Percentiles rank a stretch among this genome's conserved stretches.
phyloP scores from a whole-genome alignment of 2,113 vertebrate genomes.

The Gorsachius goisagi region DNA sequence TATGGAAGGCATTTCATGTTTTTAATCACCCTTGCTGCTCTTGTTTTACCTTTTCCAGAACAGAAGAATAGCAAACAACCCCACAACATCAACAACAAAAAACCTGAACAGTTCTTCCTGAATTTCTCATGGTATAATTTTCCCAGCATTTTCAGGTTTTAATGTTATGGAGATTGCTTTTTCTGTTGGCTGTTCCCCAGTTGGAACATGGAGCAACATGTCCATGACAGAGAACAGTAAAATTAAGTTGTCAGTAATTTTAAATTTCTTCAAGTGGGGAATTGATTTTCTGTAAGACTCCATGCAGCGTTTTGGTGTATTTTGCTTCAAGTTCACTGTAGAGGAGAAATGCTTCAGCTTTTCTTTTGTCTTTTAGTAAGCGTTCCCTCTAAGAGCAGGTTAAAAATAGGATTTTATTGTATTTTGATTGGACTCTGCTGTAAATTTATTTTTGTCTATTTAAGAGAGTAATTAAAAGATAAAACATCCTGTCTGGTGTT shows the following conservation, averaged over 20 bases:
- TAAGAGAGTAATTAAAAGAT: not conserved
- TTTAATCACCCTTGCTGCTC: not conserved
- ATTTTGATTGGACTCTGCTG: not conserved
- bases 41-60: not conserved
- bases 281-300: not conserved
- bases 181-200: not conserved
- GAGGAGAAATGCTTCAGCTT: not conserved
- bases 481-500: not conserved
- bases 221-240: not conserved
- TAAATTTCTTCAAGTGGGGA: not conserved
- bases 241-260: slow-evolving; percentile 15
- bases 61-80: not conserved
- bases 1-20: not conserved
- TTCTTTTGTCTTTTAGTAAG: not conserved
- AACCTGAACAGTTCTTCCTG: not conserved
- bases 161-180: not conserved
- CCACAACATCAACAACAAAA: not conserved
- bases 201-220: not conserved
- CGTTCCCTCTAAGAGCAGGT: not conserved
- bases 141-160: not conserved
- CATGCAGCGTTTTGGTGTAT: not conserved
- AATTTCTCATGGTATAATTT: not conserved
- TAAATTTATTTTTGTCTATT: not conserved
- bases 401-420: not conserved
- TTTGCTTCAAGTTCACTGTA: not conserved